Percentiles rank a stretch among this genome's conserved stretches.
phyloP scores from a whole-genome alignment of 2,888 invertebrate species.

The Notodonta ziczac region DNA sequence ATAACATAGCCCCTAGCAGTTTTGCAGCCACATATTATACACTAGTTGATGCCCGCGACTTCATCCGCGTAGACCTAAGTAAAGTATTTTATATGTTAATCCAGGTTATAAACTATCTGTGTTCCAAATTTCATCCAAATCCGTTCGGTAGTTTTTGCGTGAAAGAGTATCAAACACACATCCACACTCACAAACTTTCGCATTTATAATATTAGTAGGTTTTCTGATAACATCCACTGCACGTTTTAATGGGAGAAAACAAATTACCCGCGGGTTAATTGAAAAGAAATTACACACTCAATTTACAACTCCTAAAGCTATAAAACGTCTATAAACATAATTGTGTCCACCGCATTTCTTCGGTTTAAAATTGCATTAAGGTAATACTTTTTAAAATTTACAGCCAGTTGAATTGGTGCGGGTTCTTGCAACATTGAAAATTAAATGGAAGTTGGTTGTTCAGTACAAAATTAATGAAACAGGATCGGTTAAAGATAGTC shows the following conservation, averaged over 20 bases:
- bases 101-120: no score
- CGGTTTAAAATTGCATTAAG: background rate
- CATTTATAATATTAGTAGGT: no score
- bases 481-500: no score
- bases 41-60: no score
- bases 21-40: constrained; percentile 11
- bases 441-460: no score
- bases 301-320: constrained; percentile 26
- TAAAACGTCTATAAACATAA: constrained; percentile 40
- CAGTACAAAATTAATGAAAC: no score
- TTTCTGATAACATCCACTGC: constrained; percentile 14
- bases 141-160: no score
- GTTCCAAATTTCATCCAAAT: no score
- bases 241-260: constrained; percentile 37
- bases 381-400: background rate
- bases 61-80: no score
- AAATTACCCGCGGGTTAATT: constrained; percentile 33
- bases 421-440: background rate
- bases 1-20: background rate
- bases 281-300: constrained; percentile 32
- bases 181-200: no score
- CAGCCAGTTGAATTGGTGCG: background rate
- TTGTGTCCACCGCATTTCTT: constrained; percentile 23
- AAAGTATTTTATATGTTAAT: no score
- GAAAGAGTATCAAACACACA: no score